phyloP scores from a whole-genome alignment of 1,140 invertebrate genomes.

The Lucilia cuprina region DNA sequence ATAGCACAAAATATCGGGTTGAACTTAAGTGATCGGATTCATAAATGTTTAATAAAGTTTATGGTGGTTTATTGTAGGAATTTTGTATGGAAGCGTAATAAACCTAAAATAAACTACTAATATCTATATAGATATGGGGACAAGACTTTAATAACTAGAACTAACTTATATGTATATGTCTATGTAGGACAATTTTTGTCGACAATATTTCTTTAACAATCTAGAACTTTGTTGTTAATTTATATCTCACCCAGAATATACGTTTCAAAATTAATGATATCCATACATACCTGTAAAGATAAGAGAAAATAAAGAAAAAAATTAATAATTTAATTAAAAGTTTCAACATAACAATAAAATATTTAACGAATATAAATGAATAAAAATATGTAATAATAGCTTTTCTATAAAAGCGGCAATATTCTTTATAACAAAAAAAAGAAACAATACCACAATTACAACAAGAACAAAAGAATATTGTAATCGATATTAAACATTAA shows the following conservation, averaged over 20 bases:
- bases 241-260: background rate
- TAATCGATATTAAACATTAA: conserved; percentile 9
- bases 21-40: too few relatives aligned
- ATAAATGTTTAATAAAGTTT: too few relatives aligned
- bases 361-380: background rate
- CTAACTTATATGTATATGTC: too few relatives aligned
- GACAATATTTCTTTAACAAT: too few relatives aligned
- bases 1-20: too few relatives aligned
- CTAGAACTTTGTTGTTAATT: background rate
- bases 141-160: too few relatives aligned
- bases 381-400: background rate
- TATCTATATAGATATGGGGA: too few relatives aligned
- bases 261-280: background rate
- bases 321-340: conserved; percentile 21
- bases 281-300: conserved; percentile 22
- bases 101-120: too few relatives aligned
- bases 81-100: too few relatives aligned
- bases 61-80: too few relatives aligned
- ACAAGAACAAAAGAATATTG: background rate
- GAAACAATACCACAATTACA: too few relatives aligned
- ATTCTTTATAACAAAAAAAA: background rate
- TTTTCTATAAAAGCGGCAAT: background rate
- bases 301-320: conserved; percentile 21
- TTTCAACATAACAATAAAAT: background rate
- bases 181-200: too few relatives aligned